A percentile compares a stretch with the other conserved stretches of the same genome.
Conservation (phyloP, 2,888 invertebrate species). For the Xanthorhoe spadicearia region DNA sequence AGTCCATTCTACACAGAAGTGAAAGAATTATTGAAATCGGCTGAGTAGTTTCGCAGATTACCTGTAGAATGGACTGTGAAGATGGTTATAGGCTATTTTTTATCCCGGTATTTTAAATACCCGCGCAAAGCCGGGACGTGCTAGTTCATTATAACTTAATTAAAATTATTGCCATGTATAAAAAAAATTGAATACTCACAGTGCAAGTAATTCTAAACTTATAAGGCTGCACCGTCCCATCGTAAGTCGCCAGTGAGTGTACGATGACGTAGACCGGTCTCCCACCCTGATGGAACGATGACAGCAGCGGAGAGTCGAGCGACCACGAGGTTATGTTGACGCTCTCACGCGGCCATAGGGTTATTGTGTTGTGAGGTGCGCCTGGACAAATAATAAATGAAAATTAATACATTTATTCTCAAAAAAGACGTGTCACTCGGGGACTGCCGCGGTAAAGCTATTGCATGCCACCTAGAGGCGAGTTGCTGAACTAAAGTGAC, state of each 20-base stretch:
- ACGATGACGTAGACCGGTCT: slow-evolving; percentile 63
- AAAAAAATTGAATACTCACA: slow-evolving; percentile 51
- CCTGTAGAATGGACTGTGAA: no score
- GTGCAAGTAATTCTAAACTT: slow-evolving; percentile 52
- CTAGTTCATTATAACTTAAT: no score
- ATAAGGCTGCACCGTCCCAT: slow-evolving; percentile 41
- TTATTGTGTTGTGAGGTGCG: slow-evolving; percentile 64
- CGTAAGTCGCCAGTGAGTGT: slow-evolving; percentile 60
- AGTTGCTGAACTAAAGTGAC: no score
- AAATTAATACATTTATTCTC: not conserved
- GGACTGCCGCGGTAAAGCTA: no score
- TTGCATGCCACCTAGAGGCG: no score
- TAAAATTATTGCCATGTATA: not conserved
- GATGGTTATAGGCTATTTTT: no score
- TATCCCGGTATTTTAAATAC: no score
- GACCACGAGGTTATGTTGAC: slow-evolving; percentile 59
- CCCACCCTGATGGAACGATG: slow-evolving; percentile 38
- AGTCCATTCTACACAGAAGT: no score
- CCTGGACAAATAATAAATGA: slow-evolving; percentile 50
- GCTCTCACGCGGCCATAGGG: slow-evolving; percentile 56
- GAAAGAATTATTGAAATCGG: no score
- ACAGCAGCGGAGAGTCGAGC: slow-evolving; percentile 42
- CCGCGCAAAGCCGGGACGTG: no score
- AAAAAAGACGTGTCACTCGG: no score
- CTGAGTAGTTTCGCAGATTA: no score